Percentiles rank a stretch among this genome's conserved stretches.
Evolutionary conservation across 2,797 vertebrate genomes (phyloP).

Genomic region (Ispidina picta): DNA sequence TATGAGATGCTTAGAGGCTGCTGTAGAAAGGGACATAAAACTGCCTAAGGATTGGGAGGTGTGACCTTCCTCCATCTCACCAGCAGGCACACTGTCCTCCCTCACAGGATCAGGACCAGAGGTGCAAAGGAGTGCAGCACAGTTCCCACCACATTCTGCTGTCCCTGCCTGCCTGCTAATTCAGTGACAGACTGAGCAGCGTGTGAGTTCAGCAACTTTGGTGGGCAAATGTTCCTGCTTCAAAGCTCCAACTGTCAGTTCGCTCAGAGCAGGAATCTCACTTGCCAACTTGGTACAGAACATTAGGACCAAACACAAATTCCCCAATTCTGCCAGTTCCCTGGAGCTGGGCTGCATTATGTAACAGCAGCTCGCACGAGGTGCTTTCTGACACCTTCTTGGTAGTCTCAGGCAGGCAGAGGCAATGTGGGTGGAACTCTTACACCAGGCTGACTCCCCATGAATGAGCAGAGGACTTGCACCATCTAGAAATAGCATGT

Average conservation of each 20-base stretch:
- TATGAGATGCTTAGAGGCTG: not conserved
- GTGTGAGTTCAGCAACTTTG: conserved; percentile 26
- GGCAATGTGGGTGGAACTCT: conserved; percentile 55
- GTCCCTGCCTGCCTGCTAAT: conserved; percentile 17
- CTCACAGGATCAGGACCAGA: not conserved
- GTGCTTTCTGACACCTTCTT: conserved; percentile 14
- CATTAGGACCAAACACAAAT: conserved; percentile 35
- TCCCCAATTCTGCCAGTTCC: conserved; percentile 24
- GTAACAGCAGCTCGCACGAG: not conserved
- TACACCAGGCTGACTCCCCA: conserved; percentile 4
- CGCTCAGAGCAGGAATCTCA: not conserved
- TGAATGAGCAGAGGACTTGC: conserved; percentile 43
- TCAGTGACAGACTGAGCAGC: conserved; percentile 30
- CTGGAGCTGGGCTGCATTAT: not conserved
- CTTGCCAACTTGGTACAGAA: conserved; percentile 15
- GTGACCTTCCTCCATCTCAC: not conserved
- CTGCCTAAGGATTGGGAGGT: not conserved
- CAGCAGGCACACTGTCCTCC: not conserved
- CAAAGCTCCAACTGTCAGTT: conserved; percentile 33
- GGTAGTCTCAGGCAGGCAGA: conserved; percentile 34
- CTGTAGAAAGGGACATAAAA: not conserved
- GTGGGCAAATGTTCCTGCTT: conserved; percentile 52
- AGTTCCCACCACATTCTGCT: not conserved
- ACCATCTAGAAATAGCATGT: not conserved
- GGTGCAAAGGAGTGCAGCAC: not conserved